Evolutionary conservation across 2,888 invertebrate genomes (phyloP).

Genomic region (Allophyes oxyacanthae): DNA sequence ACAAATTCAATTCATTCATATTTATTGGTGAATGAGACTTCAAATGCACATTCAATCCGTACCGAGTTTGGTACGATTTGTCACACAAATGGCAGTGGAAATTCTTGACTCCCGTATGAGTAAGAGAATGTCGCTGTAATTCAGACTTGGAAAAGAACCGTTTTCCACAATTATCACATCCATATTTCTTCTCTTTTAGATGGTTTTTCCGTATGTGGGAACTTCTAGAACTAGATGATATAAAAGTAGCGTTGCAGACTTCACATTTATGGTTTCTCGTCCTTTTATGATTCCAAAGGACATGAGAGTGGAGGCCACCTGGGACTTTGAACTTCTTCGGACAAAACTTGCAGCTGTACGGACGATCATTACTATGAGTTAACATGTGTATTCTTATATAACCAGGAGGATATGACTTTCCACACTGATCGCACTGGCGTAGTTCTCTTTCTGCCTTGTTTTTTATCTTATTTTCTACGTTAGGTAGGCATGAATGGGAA

Average conservation of each 20-base stretch:
- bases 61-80: slow-evolving; percentile 85
- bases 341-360: slow-evolving; percentile 83
- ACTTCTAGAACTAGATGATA: slow-evolving; percentile 82
- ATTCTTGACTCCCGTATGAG: slow-evolving; percentile 85
- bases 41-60: slow-evolving; percentile 85
- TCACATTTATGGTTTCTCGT: slow-evolving; percentile 85
- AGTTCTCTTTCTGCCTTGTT: slow-evolving; percentile 70
- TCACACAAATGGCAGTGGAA: slow-evolving; percentile 85
- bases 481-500: slow-evolving; percentile 76
- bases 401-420: slow-evolving; percentile 84
- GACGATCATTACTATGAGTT: slow-evolving; percentile 79
- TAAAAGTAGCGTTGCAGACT: slow-evolving; percentile 84
- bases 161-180: slow-evolving; percentile 83
- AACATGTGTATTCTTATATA: slow-evolving; percentile 85
- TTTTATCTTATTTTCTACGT: slow-evolving; percentile 67
- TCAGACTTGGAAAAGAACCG: slow-evolving; percentile 85
- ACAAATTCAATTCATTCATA: slow-evolving; percentile 66
- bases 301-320: slow-evolving; percentile 81
- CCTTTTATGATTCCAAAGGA: slow-evolving; percentile 84
- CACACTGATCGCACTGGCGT: slow-evolving; percentile 85
- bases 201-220: slow-evolving; percentile 85
- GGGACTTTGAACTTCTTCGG: slow-evolving; percentile 86
- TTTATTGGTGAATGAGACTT: slow-evolving; percentile 77
- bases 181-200: slow-evolving; percentile 84
- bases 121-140: slow-evolving; percentile 80